phyloP scores from a whole-genome alignment of 2,888 invertebrate species.

The Acrobasis repandana region DNA sequence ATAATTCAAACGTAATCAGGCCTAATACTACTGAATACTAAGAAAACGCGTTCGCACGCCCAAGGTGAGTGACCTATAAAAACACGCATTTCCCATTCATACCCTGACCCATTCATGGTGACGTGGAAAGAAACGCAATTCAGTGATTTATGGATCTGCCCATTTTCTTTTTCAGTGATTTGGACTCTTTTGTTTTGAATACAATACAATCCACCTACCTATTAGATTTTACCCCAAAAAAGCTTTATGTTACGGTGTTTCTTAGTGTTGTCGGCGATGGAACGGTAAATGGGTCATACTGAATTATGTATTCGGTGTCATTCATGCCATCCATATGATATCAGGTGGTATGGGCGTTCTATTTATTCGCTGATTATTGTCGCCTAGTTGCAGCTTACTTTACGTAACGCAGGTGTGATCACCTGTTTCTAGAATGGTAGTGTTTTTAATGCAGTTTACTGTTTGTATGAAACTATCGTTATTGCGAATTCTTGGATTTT shows the following conservation, averaged over 20 bases:
- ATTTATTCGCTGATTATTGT: background rate
- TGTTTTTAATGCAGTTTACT: background rate
- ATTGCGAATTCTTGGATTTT: too few species aligned
- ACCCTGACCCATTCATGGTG: conserved; percentile 53
- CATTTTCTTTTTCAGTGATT: conserved; percentile 32
- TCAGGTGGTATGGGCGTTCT: conserved; percentile 3
- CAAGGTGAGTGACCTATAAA: conserved; percentile 55
- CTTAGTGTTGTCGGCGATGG: conserved; percentile 2
- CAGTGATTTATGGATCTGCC: conserved; percentile 45
- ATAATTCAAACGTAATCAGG: conserved; percentile 50
- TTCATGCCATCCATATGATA: conserved; percentile 25
- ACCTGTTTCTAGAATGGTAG: background rate
- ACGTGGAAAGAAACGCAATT: conserved; percentile 52
- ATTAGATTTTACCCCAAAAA: background rate
- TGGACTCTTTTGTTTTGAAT: conserved; percentile 28
- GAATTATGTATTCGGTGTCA: conserved; percentile 40
- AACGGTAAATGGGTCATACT: conserved; percentile 55
- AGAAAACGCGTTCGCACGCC: conserved; percentile 24
- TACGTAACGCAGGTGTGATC: background rate
- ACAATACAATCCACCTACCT: background rate
- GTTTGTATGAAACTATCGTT: too few species aligned
- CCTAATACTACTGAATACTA: conserved; percentile 48
- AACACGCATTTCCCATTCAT: conserved; percentile 44
- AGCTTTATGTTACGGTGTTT: background rate
- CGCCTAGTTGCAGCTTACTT: background rate